These are phyloP conservation scores for Oryzias sinensis DNA, from an alignment of 2,797 vertebrate species.

Conservation along the genomic window DNA sequence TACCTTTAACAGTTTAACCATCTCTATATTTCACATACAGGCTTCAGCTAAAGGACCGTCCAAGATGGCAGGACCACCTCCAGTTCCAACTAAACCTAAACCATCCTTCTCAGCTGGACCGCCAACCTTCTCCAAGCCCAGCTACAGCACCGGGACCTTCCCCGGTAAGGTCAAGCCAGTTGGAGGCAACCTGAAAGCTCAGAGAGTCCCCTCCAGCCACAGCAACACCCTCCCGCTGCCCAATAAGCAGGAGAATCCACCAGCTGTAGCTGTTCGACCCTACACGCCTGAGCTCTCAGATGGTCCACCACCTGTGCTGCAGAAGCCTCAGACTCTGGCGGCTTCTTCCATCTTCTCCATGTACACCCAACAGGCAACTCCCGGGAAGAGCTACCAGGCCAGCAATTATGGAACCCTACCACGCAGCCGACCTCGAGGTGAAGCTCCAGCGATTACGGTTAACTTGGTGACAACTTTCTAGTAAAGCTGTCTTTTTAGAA, in stretches of 20 bases:
- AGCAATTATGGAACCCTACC: constrained; percentile 82
- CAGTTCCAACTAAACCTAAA: constrained; percentile 89
- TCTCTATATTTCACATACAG: constrained; percentile 62
- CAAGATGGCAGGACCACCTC: constrained; percentile 85
- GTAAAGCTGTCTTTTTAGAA: too few species aligned
- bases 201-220: constrained; percentile 43
- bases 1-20: neutral
- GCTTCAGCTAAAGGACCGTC: constrained; percentile 71
- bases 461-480: too few species aligned
- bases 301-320: constrained; percentile 72
- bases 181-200: constrained; percentile 56
- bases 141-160: constrained; percentile 67
- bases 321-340: constrained; percentile 87
- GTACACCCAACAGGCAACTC: constrained; percentile 88
- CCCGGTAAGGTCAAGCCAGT: constrained; percentile 77
- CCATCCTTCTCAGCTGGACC: constrained; percentile 61
- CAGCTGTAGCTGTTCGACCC: constrained; percentile 87
- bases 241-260: constrained; percentile 84
- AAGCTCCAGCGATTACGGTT: neutral
- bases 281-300: constrained; percentile 84
- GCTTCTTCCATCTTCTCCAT: constrained; percentile 94
- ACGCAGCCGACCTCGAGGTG: constrained; percentile 81
- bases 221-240: constrained; percentile 75
- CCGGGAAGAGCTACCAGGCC: constrained; percentile 84
- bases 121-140: constrained; percentile 70